Conservation (phyloP, 1,140 invertebrate species). For the Drosophila paulistorum region DNA sequence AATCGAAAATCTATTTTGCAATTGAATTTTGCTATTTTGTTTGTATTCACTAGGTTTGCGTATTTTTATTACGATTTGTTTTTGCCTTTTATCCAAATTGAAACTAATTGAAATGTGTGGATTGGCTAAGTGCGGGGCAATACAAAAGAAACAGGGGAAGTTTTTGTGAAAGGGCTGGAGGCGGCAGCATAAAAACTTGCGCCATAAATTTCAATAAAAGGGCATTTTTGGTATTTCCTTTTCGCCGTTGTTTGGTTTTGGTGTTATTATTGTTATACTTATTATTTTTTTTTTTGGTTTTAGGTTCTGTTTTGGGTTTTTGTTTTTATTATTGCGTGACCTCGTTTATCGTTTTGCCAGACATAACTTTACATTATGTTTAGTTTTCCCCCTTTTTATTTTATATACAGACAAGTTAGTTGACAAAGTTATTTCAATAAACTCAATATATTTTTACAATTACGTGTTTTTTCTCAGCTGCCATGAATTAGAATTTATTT, state of each 20-base stretch:
- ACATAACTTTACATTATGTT: slow-evolving; percentile 58
- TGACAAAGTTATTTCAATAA: neutral
- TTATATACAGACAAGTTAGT: slow-evolving; percentile 6
- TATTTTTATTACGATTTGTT: slow-evolving; percentile 12
- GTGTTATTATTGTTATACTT: slow-evolving; percentile 25
- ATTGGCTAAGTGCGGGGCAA: slow-evolving; percentile 19
- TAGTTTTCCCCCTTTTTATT: slow-evolving; percentile 1
- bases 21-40: slow-evolving; percentile 46
- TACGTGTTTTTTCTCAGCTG: neutral
- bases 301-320: slow-evolving; percentile 11
- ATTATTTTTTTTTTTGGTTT: slow-evolving; percentile 3
- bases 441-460: neutral
- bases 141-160: neutral
- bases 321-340: slow-evolving; percentile 56
- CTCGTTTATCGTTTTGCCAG: slow-evolving; percentile 44
- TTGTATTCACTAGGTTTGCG: neutral
- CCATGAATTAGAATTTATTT: no score
- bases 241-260: slow-evolving; percentile 21
- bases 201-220: slow-evolving; percentile 73
- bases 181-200: slow-evolving; percentile 45
- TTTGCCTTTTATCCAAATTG: slow-evolving; percentile 64
- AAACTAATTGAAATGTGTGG: slow-evolving; percentile 76
- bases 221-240: slow-evolving; percentile 58
- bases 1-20: slow-evolving; percentile 67
- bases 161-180: neutral